phyloP scores from a whole-genome alignment of 2,888 invertebrate species.

The Nephrotoma guestfalica region DNA sequence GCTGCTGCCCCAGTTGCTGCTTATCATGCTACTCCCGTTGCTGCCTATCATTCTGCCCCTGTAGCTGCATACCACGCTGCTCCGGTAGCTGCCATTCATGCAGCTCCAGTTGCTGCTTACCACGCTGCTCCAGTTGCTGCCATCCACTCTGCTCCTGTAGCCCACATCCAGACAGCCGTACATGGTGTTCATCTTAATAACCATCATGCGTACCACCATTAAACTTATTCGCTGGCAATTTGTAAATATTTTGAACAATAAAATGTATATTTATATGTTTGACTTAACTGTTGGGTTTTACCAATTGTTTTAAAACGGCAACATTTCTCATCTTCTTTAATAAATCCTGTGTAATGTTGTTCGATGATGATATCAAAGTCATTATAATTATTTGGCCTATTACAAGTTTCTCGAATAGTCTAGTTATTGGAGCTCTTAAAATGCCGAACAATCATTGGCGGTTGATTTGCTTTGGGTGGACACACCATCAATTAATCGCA shows the following conservation, averaged over 20 bases:
- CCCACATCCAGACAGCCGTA: not conserved
- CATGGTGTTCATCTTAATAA: not conserved
- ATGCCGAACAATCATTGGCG: no score
- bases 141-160: conserved; percentile 11
- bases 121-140: conserved; percentile 13
- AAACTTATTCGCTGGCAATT: not conserved
- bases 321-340: not conserved
- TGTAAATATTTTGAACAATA: not conserved
- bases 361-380: no score
- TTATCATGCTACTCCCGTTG: not conserved
- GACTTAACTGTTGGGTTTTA: not conserved
- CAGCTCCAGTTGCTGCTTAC: conserved; percentile 15
- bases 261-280: not conserved
- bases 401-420: no score
- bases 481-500: no score
- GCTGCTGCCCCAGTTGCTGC: conserved; percentile 16
- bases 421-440: no score
- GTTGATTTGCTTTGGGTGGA: no score
- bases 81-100: conserved; percentile 10
- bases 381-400: no score
- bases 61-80: conserved; percentile 10
- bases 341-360: no score
- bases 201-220: not conserved
- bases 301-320: not conserved
- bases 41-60: not conserved